Evolutionary conservation across 2,113 vertebrate species (phyloP), one percentile per base, ranked within the genome.

Genomic region (Dipodomys spectabilis): DNA sequence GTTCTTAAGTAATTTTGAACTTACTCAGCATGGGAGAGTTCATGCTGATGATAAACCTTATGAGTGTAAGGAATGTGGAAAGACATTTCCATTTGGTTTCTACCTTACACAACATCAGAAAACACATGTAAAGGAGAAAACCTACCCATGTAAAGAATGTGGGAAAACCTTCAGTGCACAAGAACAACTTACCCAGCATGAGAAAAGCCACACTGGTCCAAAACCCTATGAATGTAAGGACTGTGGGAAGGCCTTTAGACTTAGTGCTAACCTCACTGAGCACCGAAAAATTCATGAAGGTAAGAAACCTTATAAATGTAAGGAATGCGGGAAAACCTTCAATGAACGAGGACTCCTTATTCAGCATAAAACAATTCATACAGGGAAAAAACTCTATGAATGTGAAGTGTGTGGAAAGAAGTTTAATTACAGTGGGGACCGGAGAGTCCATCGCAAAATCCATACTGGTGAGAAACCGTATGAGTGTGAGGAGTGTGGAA

Each of bases 231-330:
- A 75, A 39, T 83, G 71, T 67, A 73, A 91, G 30, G 80, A 83
- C 49, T 91, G 89, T 67, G 89, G 89, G 45, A 83, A 91, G 44
- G 19, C n/a, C 44, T 91, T 91, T 67, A 77, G 44, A 74, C 23
- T 53, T 23, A n/a, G 15, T 75, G 75, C 32, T 57, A 49, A 68
- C 30, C 81, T 91, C 53, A 68, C 6, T 67, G 72, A 71, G 22
- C 88, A 91, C 45, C 65, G n/a, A 39, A 83, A 16, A 77, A 49
- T 30, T 30, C 68, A 91, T 68, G 32, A 11, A 68, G 64, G 44
- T 68, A 84, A 91, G 81, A 91, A 90, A 49, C 68, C 78, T 73
- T 73, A 73, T 16, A 69, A 82, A 65, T 82, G 69, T 32, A 82
- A 82, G 32, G 32, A 92, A 7, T 85, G 44, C 62, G 82, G 73